Evolutionary conservation across 1,140 invertebrate species (phyloP).

Genomic region (Zaprionus ornatus): DNA sequence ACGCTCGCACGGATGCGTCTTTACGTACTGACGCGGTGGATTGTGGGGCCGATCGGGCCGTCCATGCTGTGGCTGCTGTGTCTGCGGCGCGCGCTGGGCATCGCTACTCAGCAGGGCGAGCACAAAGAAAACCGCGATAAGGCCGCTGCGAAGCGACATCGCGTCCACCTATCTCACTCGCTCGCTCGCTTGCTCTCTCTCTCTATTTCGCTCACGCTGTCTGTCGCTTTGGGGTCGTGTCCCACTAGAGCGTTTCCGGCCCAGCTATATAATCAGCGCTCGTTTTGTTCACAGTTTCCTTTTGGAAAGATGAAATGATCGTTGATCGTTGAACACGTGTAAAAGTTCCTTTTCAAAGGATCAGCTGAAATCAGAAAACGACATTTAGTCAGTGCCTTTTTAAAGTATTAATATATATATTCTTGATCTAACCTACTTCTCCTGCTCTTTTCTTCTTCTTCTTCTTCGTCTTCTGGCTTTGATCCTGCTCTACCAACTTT

Average conservation of each 20-base stretch:
- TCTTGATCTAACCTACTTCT: constrained; percentile 9
- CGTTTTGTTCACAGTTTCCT: constrained; percentile 55
- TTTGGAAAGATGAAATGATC: constrained; percentile 19
- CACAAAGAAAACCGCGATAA: constrained; percentile 72
- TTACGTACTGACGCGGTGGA: constrained; percentile 71
- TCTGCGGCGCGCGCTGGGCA: constrained; percentile 35
- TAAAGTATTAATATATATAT: not conserved
- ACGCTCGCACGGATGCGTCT: constrained; percentile 92
- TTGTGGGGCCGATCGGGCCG: constrained; percentile 66
- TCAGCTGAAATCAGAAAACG: not conserved
- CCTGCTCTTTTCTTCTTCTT: not conserved
- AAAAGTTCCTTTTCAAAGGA: not conserved
- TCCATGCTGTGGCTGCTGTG: constrained; percentile 53
- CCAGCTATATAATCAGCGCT: constrained; percentile 65
- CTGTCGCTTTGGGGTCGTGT: constrained; percentile 60
- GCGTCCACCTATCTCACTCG: constrained; percentile 20
- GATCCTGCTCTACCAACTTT: not conserved
- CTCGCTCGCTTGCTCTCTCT: not conserved
- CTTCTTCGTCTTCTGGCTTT: not conserved
- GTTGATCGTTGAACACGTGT: constrained; percentile 48
- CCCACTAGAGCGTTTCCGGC: constrained; percentile 71
- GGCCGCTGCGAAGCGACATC: constrained; percentile 57
- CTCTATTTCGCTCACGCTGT: constrained; percentile 1
- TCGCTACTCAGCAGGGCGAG: constrained; percentile 56
- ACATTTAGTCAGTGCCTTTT: not conserved